Conservation (phyloP, 2,113 vertebrate species). For the Silurus asotus region DNA sequence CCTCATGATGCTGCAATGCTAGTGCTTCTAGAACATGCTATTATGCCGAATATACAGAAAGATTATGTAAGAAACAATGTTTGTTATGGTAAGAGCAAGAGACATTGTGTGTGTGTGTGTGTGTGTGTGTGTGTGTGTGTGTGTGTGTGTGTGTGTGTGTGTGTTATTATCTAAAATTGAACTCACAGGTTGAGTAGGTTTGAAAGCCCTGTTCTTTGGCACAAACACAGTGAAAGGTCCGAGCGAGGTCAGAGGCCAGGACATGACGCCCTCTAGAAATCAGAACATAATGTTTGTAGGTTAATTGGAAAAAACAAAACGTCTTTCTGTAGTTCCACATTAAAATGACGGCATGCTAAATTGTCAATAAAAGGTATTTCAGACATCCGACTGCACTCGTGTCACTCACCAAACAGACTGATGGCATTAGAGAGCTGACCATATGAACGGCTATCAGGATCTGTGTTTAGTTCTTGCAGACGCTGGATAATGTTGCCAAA, state of each 20-base stretch:
- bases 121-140: conserved; percentile 5
- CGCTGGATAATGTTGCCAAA: conserved; percentile 84
- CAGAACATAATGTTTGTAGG: neutral
- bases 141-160: neutral
- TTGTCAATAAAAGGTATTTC: neutral
- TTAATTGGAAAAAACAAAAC: neutral
- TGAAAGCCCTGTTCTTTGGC: conserved; percentile 82
- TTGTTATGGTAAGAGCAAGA: too few species aligned
- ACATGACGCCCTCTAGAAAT: conserved; percentile 74
- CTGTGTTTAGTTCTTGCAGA: conserved; percentile 77
- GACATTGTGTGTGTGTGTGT: neutral
- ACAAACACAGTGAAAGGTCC: conserved; percentile 90
- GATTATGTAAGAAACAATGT: too few species aligned
- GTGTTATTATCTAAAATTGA: neutral
- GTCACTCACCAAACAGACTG: conserved; percentile 77
- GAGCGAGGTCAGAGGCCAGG: conserved; percentile 79
- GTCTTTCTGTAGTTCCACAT: neutral
- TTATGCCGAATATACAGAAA: too few species aligned
- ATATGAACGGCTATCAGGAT: conserved; percentile 79
- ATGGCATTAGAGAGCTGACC: conserved; percentile 81
- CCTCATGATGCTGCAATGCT: too few species aligned
- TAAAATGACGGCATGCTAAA: neutral
- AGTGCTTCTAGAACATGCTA: too few species aligned
- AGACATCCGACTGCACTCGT: neutral
- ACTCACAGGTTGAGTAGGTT: conserved; percentile 63